Conservation (phyloP, 1,140 invertebrate genomes). For the Panagrolaimus sp. region DNA sequence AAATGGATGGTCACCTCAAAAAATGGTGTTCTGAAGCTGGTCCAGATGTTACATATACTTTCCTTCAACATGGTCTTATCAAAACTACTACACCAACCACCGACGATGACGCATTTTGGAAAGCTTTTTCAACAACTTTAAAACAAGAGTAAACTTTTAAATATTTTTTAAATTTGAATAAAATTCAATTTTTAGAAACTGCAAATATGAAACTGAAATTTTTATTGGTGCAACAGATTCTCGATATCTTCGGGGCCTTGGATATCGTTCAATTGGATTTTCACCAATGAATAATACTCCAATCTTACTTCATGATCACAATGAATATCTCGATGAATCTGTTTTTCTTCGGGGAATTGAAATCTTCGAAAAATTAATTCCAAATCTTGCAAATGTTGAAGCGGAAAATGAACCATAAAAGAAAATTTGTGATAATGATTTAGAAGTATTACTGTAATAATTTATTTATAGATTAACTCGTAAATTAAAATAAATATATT, state of each 20-base stretch:
- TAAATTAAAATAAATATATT: slow-evolving; percentile 12
- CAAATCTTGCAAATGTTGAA: not conserved
- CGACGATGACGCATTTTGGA: slow-evolving; percentile 73
- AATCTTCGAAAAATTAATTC: not conserved
- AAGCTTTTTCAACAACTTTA: slow-evolving; percentile 69
- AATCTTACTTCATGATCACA: not conserved
- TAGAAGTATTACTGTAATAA: not conserved
- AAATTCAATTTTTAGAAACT: slow-evolving; percentile 62
- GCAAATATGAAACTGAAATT: slow-evolving; percentile 68
- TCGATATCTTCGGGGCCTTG: slow-evolving; percentile 36
- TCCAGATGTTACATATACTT: slow-evolving; percentile 70
- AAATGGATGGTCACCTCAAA: slow-evolving; percentile 71
- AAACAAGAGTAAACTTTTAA: slow-evolving; percentile 66
- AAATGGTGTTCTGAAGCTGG: slow-evolving; percentile 78
- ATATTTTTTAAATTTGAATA: slow-evolving; percentile 13
- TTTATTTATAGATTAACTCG: not conserved
- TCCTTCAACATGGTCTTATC: slow-evolving; percentile 63
- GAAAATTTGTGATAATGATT: not conserved
- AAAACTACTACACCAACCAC: slow-evolving; percentile 67
- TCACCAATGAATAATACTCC: not conserved
- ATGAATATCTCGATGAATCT: not conserved
- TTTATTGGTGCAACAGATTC: slow-evolving; percentile 45
- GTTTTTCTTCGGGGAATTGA: not conserved
- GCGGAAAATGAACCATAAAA: not conserved
- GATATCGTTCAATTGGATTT: not conserved